Conservation (phyloP, 2,888 invertebrate species). For the Synanthedon myopaeformis region DNA sequence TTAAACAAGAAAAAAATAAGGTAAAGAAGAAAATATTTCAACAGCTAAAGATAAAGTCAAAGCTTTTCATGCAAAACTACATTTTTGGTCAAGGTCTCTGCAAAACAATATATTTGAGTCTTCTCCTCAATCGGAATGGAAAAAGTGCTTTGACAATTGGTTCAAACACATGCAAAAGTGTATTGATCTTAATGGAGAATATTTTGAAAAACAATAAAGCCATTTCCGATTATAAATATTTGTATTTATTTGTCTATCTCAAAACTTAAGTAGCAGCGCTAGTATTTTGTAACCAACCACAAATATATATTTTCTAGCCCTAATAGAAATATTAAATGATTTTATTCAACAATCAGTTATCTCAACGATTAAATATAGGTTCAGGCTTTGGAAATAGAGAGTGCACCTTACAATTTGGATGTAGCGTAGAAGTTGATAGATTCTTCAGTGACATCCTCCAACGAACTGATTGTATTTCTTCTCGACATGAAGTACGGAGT, state of each 20-base stretch:
- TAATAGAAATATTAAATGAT: not conserved
- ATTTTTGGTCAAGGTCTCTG: slow-evolving; percentile 10
- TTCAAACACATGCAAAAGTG: no score
- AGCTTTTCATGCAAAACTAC: slow-evolving; percentile 6
- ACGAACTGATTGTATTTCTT: slow-evolving; percentile 26
- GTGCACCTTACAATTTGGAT: slow-evolving; percentile 42
- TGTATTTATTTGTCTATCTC: no score
- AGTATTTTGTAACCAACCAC: no score
- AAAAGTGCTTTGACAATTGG: no score
- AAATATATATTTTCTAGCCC: no score
- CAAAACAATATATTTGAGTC: slow-evolving; percentile 14
- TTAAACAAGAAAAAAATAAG: slow-evolving; percentile 12
- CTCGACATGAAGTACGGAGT: slow-evolving; percentile 45
- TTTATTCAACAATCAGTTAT: not conserved
- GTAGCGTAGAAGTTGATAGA: slow-evolving; percentile 58
- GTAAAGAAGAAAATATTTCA: slow-evolving; percentile 10
- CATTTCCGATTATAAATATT: no score
- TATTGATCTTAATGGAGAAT: no score
- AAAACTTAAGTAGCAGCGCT: no score
- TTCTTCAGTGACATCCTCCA: slow-evolving; percentile 41
- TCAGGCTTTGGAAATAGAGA: not conserved
- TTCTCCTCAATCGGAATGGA: no score
- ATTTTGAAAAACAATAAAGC: no score
- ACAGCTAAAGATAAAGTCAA: slow-evolving; percentile 5
- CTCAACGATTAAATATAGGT: not conserved